Evolutionary conservation across 1,140 invertebrate genomes (phyloP).

Genomic region (Argopecten irradians): DNA sequence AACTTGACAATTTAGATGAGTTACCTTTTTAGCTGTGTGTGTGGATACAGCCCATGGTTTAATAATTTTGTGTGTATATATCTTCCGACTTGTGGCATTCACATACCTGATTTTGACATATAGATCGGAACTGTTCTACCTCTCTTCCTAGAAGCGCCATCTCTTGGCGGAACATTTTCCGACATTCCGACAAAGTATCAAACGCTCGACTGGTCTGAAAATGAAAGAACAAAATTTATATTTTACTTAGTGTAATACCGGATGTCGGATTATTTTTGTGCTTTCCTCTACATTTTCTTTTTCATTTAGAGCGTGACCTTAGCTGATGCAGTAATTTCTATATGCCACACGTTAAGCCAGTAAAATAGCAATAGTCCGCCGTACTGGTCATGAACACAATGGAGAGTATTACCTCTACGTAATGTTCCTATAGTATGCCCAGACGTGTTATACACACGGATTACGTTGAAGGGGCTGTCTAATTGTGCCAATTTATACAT

Average conservation of each 20-base stretch:
- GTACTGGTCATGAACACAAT: no score
- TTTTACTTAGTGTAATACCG: background rate
- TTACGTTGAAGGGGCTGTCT: background rate
- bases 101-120: constrained; percentile 51
- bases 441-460: background rate
- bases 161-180: constrained; percentile 53
- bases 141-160: constrained; percentile 52
- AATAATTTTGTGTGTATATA: no score
- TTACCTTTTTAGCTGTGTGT: no score
- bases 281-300: background rate
- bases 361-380: no score
- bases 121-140: constrained; percentile 50
- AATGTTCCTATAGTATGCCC: background rate
- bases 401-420: background rate
- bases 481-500: background rate
- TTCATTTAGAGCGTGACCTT: no score
- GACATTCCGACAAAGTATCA: constrained; percentile 44
- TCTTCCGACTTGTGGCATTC: background rate
- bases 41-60: no score
- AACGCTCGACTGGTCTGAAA: constrained; percentile 27
- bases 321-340: no score
- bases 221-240: constrained; percentile 11
- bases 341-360: no score
- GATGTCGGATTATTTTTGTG: background rate
- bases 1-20: background rate